phyloP scores from a whole-genome alignment of 2,113 vertebrate species.

The Anseranas semipalmata region DNA sequence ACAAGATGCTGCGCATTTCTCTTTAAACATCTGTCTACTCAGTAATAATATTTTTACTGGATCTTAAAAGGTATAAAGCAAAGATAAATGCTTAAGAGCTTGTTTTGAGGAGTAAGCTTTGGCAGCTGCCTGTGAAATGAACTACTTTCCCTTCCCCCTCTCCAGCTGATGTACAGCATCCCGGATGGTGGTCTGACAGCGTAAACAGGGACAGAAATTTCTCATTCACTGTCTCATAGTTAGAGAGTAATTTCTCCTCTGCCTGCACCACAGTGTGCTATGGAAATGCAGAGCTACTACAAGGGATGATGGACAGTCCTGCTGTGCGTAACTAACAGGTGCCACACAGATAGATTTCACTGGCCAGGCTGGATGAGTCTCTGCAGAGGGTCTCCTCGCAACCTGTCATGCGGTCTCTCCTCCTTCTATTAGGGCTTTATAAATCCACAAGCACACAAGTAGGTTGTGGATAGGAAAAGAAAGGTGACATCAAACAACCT shows the following conservation, averaged over 20 bases:
- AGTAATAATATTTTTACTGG: constrained; percentile 6
- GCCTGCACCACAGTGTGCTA: constrained; percentile 21
- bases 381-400: constrained; percentile 30
- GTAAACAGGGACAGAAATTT: constrained; percentile 42
- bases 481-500: background rate
- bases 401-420: constrained; percentile 18
- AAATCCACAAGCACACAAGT: background rate
- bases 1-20: background rate
- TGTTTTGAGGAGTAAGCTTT: constrained; percentile 23
- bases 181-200: constrained; percentile 29
- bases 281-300: constrained; percentile 63
- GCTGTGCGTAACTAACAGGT: constrained; percentile 66
- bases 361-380: background rate
- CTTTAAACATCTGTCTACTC: background rate
- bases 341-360: constrained; percentile 62
- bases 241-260: constrained; percentile 52
- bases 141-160: background rate
- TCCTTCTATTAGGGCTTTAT: background rate
- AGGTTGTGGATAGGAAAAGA: background rate
- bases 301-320: constrained; percentile 46
- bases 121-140: constrained; percentile 42
- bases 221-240: constrained; percentile 36
- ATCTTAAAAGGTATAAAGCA: constrained; percentile 5
- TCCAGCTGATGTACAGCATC: background rate
- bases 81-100: constrained; percentile 17